These are phyloP conservation scores for Coenonympha glycerion DNA, from an alignment of 2,888 invertebrate species.

Conservation along the genomic window DNA sequence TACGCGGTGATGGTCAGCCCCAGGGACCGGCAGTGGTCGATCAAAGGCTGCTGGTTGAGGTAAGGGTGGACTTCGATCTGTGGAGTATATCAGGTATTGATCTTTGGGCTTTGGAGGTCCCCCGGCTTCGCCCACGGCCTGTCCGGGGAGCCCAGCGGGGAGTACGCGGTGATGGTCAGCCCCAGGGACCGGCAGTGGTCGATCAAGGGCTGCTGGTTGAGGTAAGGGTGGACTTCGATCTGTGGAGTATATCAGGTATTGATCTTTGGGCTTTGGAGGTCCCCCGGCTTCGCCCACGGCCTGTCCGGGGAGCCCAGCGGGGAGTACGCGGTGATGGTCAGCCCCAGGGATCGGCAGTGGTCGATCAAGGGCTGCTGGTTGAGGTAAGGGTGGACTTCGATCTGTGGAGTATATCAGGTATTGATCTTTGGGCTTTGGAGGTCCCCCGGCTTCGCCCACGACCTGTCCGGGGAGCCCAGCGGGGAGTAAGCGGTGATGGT, in stretches of 20 bases:
- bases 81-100: no score
- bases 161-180: conserved; percentile 84
- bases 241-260: no score
- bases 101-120: conserved; percentile 77
- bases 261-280: conserved; percentile 76
- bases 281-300: conserved; percentile 81
- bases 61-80: conserved; percentile 81
- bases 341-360: conserved; percentile 78
- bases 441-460: conserved; percentile 81
- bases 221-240: conserved; percentile 79
- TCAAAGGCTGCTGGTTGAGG: conserved; percentile 80
- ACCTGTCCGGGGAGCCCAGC: conserved; percentile 83
- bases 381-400: conserved; percentile 79
- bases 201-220: conserved; percentile 80
- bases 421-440: conserved; percentile 75
- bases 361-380: conserved; percentile 81
- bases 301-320: conserved; percentile 85
- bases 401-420: no score
- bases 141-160: conserved; percentile 85
- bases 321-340: conserved; percentile 85
- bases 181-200: conserved; percentile 79
- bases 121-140: conserved; percentile 81
- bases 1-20: conserved; percentile 84
- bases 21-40: conserved; percentile 78
- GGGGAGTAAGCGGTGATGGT: conserved; percentile 86